A percentile compares a stretch with the other conserved stretches of the same genome.
phyloP scores from a whole-genome alignment of 2,113 vertebrate species.

The Menura novaehollandiae region DNA sequence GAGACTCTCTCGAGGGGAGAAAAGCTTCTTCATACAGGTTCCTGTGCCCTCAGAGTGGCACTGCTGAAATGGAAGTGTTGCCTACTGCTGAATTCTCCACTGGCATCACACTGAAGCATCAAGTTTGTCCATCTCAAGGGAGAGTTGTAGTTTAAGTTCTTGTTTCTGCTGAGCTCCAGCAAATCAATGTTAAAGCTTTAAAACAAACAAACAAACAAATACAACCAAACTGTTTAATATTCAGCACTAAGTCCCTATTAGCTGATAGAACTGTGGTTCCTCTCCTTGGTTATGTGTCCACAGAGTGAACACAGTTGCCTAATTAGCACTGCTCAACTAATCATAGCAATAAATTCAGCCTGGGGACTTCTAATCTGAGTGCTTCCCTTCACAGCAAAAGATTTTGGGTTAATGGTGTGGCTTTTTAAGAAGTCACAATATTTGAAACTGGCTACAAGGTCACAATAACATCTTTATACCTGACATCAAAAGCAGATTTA shows the following conservation, averaged over 20 bases:
- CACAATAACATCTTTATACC: neutral
- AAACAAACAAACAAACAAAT: neutral
- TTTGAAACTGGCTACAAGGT: neutral
- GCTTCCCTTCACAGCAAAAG: neutral
- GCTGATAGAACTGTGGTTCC: neutral
- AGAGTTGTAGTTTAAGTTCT: neutral
- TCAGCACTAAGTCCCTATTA: neutral
- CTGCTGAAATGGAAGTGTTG: neutral
- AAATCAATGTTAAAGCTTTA: conserved; percentile 4
- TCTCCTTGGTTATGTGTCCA: neutral
- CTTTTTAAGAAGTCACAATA: neutral
- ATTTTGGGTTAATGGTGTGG: neutral
- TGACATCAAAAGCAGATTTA: neutral
- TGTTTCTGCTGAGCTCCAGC: conserved; percentile 38
- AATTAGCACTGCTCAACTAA: neutral
- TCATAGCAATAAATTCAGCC: neutral
- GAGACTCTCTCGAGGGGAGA: neutral
- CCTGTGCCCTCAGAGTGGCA: neutral
- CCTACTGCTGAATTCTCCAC: neutral
- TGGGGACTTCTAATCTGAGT: neutral
- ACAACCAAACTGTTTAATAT: neutral
- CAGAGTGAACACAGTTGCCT: neutral
- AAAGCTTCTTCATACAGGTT: conserved; percentile 5
- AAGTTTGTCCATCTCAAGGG: conserved; percentile 17
- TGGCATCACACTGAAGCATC: conserved; percentile 1